Base-by-base conservation (phyloP, 2,113 vertebrate species). In the Puma concolor region DNA sequence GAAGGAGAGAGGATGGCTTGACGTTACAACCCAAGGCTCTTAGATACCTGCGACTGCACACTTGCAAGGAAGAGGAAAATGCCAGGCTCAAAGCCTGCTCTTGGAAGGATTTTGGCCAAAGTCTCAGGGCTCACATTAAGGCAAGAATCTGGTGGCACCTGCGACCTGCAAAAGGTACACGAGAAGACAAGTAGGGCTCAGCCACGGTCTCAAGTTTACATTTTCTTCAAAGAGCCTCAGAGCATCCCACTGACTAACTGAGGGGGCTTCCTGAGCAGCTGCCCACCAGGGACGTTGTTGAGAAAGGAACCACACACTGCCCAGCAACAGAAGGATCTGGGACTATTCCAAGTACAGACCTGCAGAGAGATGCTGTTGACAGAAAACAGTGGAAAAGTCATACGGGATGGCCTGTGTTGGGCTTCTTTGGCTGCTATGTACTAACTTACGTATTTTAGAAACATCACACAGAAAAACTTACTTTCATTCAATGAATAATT, bases 211-310 rank as follows among this genome's bases (percentile, higher is more conserved):
- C 12, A 29, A 92, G 82, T 95, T 88, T 97, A 41, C 76, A 36
- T 16, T 76, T 95, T 86, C 48, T 60, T 83, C 25, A 48, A 81
- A 74, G 81, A 83, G 69, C 60, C 57, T 76, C 60, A 69, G 33
- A 94, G 64, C 29, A 27, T 93, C 64, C 60, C 21, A 94, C 71
- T 79, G 44, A 92, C 67, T 36, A 85, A 71, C 77, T 27, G 92
- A 96, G 67, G 25, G 29, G 72, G 77, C 48, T 96, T 93, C 50
- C 92, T 96, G 92, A 89, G 84, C 52, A 94, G 67, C 50, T 96
- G 27, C 33, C 17, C 10, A 31, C n/a, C 89, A 54, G 83, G 41
- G 69, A 94, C 44, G 7, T 91, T 80, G 86, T 64, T 71, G 71
- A 96, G 81, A 94, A 96, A 93, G n/a, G 82, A n/a, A 95, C 57